These are phyloP conservation scores for Pseudopodoces humilis DNA, from an alignment of 2,113 vertebrate genomes.

Conservation along the genomic window DNA sequence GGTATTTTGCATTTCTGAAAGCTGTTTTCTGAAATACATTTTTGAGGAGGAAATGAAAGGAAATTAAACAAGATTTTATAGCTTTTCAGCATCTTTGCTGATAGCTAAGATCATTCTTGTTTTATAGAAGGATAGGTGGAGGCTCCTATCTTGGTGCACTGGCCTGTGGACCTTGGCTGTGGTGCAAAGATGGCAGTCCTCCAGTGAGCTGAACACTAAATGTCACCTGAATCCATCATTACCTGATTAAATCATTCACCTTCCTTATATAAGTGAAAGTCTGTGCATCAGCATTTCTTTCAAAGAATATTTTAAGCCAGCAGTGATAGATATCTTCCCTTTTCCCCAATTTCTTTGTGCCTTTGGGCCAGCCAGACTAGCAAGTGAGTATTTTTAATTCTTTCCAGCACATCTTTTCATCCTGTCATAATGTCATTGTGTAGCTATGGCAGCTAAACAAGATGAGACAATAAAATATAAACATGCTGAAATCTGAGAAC, in stretches of 20 bases:
- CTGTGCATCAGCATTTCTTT: slow-evolving; percentile 59
- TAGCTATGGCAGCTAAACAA: not conserved
- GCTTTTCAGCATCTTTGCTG: slow-evolving; percentile 5
- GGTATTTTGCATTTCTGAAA: not conserved
- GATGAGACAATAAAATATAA: slow-evolving; percentile 17
- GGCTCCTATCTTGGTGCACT: not conserved
- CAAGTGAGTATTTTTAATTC: not conserved
- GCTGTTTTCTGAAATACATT: not conserved
- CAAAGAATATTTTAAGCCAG: slow-evolving; percentile 51
- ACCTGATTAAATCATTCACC: slow-evolving; percentile 81
- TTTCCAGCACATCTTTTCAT: not conserved
- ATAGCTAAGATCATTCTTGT: not conserved
- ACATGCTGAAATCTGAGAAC: not conserved
- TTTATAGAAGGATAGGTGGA: not conserved
- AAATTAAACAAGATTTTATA: slow-evolving; percentile 19
- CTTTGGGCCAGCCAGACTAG: not conserved
- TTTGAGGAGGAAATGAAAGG: slow-evolving; percentile 14
- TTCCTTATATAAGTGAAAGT: slow-evolving; percentile 57
- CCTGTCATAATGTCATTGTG: not conserved
- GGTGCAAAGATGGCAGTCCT: slow-evolving; percentile 77
- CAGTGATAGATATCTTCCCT: slow-evolving; percentile 8
- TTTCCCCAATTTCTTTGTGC: not conserved
- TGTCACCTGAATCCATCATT: slow-evolving; percentile 84
- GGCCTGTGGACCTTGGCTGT: slow-evolving; percentile 72
- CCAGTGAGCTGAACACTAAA: slow-evolving; percentile 73